Evolutionary conservation across 2,797 vertebrate genomes (phyloP), one percentile per base, ranked within the genome.

Genomic region (Morelia viridis): DNA sequence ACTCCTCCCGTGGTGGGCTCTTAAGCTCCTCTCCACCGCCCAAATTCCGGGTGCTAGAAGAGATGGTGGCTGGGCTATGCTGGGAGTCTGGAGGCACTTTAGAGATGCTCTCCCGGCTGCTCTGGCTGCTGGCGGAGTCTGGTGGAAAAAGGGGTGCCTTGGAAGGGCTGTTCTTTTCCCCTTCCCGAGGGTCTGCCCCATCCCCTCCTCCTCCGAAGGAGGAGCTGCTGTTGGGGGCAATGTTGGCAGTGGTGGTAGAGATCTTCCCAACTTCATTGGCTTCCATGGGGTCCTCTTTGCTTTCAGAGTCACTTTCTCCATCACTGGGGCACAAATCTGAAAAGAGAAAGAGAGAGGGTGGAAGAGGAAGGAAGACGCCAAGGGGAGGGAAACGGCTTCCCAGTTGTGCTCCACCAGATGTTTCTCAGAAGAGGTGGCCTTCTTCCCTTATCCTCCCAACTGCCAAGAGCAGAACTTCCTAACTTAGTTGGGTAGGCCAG

Each of bases 291-390:
- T 98, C 98, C n/a, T 99, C 99, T 96, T 99, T 99, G 91, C 98
- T 99, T 91, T 99, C 99, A 0, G 99, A 98, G 22, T 99, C 99
- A 93, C 99, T 99, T 93, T 99, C 99, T 4, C 98, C 99, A 11
- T 99, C 99, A 92, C 98, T 99, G 96, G 98, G 98, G 8, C 98
- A 99, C 95, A 98, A 98, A 96, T 99, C 99, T 99, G 88, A 64
- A 90, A 50, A 76, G 90, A 41, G 26, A 65, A 26, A 76, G 85
- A 91, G 91, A 19, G 7, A 87, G 26, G 50, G 93, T 68, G 91
- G 87, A 91, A 86, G 89, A 8, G 17, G 28, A 46, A 1, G 41
- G 7, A 28, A 13, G 26, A 11, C 12, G 22, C 85, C 4, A 9
- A 5, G 7, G 5, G 19, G 19, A 9, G 7, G 5, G 19, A 5